A percentile compares a stretch with the other conserved stretches of the same genome.
These are phyloP conservation scores for Mola mola DNA, from an alignment of 2,113 vertebrate genomes.

Conservation along the genomic window DNA sequence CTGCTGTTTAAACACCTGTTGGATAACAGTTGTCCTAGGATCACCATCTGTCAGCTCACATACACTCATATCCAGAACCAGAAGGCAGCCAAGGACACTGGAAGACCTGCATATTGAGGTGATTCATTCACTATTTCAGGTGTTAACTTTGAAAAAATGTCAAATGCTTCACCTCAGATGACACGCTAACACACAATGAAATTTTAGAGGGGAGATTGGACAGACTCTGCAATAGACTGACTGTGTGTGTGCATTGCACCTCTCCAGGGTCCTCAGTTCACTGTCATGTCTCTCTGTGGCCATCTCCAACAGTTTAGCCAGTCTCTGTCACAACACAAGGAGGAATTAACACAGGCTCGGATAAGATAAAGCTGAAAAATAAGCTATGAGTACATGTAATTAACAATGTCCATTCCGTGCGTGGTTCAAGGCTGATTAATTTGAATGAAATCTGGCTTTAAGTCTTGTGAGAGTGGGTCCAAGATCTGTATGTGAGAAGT, in stretches of 20 bases:
- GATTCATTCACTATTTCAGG: constrained; percentile 54
- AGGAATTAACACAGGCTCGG: constrained; percentile 44
- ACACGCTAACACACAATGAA: constrained; percentile 7
- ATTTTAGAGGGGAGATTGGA: constrained; percentile 46
- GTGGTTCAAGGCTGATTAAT: too few species aligned
- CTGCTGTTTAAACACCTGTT: constrained; percentile 73
- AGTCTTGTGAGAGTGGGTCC: too few species aligned
- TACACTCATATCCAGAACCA: neutral
- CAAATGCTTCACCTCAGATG: constrained; percentile 55
- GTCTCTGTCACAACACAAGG: constrained; percentile 82
- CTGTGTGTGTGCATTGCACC: constrained; percentile 73
- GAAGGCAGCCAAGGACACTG: constrained; percentile 40
- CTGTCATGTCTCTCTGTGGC: constrained; percentile 87
- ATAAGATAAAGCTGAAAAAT: constrained; percentile 18
- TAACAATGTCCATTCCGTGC: constrained; percentile 6
- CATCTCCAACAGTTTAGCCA: constrained; percentile 88
- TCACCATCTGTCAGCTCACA: constrained; percentile 60
- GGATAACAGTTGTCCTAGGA: constrained; percentile 64
- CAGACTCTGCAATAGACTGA: constrained; percentile 40
- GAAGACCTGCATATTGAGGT: constrained; percentile 35
- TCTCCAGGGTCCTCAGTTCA: constrained; percentile 88
- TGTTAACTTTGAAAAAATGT: constrained; percentile 61
- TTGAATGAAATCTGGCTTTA: too few species aligned
- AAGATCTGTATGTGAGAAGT: too few species aligned
- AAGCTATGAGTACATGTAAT: constrained; percentile 1